phyloP scores from a whole-genome alignment of 2,888 invertebrate species.

The Amiota minor region DNA sequence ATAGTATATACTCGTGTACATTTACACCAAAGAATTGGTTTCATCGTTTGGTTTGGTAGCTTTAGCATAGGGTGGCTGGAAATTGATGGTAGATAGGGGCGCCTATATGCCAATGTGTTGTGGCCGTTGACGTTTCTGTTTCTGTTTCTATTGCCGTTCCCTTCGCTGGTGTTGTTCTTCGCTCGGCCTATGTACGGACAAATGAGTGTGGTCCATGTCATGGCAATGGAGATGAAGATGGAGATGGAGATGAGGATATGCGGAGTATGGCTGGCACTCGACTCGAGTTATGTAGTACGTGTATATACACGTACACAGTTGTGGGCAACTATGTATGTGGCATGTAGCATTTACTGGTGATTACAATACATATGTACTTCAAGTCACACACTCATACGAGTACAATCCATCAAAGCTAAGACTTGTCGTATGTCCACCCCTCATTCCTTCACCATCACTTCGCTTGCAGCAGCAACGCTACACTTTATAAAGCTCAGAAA shows the following conservation, averaged over 20 bases:
- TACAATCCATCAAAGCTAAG: slow-evolving; percentile 65
- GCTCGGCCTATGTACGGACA: slow-evolving; percentile 19
- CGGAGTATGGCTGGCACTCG: no score
- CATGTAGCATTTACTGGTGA: not conserved
- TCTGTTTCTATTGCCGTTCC: not conserved
- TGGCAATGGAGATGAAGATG: not conserved
- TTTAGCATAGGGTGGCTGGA: slow-evolving; percentile 17
- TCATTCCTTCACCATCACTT: no score
- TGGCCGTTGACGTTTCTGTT: not conserved
- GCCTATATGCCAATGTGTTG: slow-evolving; percentile 19
- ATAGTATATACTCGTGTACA: slow-evolving; percentile 27
- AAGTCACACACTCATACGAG: slow-evolving; percentile 50
- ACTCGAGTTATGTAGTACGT: not conserved
- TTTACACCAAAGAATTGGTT: slow-evolving; percentile 11
- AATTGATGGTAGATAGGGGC: slow-evolving; percentile 18
- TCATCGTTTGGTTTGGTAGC: not conserved
- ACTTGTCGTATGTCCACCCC: slow-evolving; percentile 11
- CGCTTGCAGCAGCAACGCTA: no score
- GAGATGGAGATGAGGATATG: no score
- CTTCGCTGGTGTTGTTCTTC: not conserved
- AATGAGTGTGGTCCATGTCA: slow-evolving; percentile 12
- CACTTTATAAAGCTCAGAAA: not conserved
- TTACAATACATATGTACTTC: not conserved
- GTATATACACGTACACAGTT: not conserved
- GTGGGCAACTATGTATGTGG: slow-evolving; percentile 12